Evolutionary conservation across 1,140 invertebrate species (phyloP).

Genomic region (Drosophila obscura): DNA sequence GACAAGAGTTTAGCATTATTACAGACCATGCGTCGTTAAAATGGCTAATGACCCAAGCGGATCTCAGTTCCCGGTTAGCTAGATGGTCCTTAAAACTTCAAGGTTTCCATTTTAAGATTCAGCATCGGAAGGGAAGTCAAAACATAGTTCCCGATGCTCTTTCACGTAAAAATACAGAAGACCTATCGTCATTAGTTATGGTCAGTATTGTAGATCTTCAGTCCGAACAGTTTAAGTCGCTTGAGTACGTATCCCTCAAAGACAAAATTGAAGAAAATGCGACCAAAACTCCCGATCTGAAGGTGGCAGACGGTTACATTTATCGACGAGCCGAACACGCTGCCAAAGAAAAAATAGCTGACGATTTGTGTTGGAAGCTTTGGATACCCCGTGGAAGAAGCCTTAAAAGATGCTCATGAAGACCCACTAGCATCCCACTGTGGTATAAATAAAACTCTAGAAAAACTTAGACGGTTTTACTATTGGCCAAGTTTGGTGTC

Average conservation of each 20-base stretch:
- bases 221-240: not conserved
- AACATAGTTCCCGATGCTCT: constrained; percentile 12
- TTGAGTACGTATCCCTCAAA: not conserved
- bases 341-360: not conserved
- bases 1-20: constrained; percentile 5
- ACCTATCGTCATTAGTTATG: not conserved
- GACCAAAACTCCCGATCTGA: not conserved
- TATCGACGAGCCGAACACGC: constrained; percentile 7
- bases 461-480: constrained; percentile 3
- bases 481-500: constrained; percentile 13
- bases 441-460: constrained; percentile 7
- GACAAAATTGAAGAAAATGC: constrained; percentile 1
- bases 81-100: constrained; percentile 5
- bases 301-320: constrained; percentile 1
- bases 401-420: not conserved
- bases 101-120: not conserved
- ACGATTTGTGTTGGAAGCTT: constrained; percentile 13
- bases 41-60: constrained; percentile 6
- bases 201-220: not conserved
- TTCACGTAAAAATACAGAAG: constrained; percentile 6
- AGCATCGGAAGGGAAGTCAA: constrained; percentile 4
- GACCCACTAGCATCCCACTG: not conserved
- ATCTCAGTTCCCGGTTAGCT: constrained; percentile 5
- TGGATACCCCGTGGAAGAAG: constrained; percentile 1
- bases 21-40: constrained; percentile 4